These are phyloP conservation scores for Myioborus miniatus DNA, from an alignment of 2,797 vertebrate species.

Conservation along the genomic window DNA sequence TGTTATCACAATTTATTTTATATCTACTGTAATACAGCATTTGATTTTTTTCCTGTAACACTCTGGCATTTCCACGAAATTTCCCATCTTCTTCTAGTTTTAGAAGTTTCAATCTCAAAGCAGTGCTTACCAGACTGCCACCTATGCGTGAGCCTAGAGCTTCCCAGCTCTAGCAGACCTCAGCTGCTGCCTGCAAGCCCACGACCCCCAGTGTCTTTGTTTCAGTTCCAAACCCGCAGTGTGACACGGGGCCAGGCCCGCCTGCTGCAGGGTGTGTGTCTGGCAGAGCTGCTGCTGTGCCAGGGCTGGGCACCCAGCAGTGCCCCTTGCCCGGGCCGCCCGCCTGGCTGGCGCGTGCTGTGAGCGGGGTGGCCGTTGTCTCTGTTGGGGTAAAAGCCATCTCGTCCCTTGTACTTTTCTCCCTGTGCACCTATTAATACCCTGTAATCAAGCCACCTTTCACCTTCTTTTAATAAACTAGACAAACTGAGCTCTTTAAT, in stretches of 20 bases:
- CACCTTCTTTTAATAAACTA: background rate
- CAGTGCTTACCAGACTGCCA: background rate
- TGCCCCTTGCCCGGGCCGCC: fast-evolving
- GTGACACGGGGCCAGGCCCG: fast-evolving
- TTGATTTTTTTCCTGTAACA: background rate
- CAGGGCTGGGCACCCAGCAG: fast-evolving
- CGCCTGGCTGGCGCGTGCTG: background rate
- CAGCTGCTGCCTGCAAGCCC: background rate
- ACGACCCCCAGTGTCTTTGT: background rate
- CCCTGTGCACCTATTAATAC: background rate
- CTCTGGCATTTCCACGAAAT: background rate
- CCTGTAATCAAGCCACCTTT: background rate
- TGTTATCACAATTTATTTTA: background rate
- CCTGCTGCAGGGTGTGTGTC: background rate
- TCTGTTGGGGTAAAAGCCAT: background rate
- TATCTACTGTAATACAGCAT: background rate
- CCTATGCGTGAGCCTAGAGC: fast-evolving
- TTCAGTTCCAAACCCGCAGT: background rate
- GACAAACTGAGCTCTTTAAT: background rate
- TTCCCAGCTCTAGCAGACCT: background rate
- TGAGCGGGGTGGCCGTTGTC: background rate
- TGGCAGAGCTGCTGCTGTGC: fast-evolving
- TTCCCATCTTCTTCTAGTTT: background rate
- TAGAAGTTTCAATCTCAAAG: background rate
- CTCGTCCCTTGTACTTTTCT: background rate